Conservation (phyloP, 2,113 vertebrate species). For the Elephas maximus region DNA sequence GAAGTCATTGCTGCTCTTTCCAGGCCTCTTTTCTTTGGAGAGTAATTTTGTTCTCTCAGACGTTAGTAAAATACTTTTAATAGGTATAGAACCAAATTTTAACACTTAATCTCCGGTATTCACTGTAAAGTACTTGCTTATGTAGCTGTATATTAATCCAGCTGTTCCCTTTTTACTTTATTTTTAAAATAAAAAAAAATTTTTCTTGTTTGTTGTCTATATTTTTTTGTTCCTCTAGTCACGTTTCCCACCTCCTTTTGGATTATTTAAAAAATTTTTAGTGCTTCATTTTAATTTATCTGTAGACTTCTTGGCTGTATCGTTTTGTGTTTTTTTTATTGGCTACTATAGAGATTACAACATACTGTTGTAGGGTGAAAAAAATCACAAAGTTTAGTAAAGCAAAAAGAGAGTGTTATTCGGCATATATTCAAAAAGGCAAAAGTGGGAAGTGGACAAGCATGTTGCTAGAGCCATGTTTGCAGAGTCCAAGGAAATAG, state of each 20-base stretch:
- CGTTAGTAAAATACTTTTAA: background rate
- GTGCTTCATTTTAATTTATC: background rate
- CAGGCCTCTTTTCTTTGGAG: background rate
- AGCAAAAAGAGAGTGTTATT: too few species aligned
- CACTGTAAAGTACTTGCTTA: background rate
- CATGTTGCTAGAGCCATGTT: too few species aligned
- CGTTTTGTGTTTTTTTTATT: background rate
- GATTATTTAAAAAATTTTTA: too few species aligned
- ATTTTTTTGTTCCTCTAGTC: background rate
- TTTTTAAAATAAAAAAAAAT: background rate
- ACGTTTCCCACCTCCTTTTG: background rate
- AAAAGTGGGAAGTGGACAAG: too few species aligned
- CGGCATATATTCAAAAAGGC: too few species aligned
- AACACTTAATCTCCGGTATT: background rate
- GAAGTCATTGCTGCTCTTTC: constrained; percentile 25
- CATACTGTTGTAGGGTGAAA: background rate
- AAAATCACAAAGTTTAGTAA: too few species aligned
- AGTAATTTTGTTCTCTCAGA: constrained; percentile 43
- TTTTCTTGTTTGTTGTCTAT: background rate
- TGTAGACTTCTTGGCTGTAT: background rate
- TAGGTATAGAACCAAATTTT: background rate
- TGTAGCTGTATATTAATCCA: background rate
- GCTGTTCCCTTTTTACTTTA: background rate
- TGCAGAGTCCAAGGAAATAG: too few species aligned
- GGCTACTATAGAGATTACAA: background rate